Percentiles rank a stretch among this genome's conserved stretches.
phyloP scores from a whole-genome alignment of 2,113 vertebrate species.

The Gyps fulvus region DNA sequence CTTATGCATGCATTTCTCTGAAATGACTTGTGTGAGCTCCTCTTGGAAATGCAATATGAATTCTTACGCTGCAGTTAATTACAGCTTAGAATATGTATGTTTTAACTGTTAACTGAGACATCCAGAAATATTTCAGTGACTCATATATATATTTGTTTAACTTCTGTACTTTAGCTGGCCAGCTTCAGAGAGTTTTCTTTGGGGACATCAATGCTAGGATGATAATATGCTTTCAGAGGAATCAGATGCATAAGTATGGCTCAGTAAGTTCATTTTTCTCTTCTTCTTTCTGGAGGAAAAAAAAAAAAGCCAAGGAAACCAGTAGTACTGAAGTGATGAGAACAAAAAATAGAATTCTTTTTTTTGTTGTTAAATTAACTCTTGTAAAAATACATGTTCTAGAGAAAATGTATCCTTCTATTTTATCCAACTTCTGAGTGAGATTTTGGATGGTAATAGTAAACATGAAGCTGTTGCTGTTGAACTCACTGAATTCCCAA shows the following conservation, averaged over 20 bases:
- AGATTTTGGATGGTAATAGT: background rate
- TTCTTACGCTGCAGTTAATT: background rate
- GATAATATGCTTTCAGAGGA: background rate
- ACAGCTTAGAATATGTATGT: too few species aligned
- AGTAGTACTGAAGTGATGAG: background rate
- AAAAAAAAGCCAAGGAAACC: background rate
- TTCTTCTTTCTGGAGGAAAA: background rate
- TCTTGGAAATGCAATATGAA: background rate
- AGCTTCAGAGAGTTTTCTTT: background rate
- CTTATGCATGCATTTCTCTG: background rate
- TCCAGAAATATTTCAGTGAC: background rate
- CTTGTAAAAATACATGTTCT: background rate
- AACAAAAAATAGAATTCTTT: background rate
- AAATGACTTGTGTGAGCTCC: background rate
- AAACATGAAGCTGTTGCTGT: background rate
- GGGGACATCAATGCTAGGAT: background rate
- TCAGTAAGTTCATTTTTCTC: background rate
- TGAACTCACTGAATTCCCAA: background rate
- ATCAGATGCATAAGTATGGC: background rate
- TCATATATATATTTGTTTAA: background rate
- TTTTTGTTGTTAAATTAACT: background rate
- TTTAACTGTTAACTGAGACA: background rate
- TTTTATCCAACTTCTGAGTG: background rate
- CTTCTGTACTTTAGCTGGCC: background rate
- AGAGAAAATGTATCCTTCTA: background rate